Conservation (phyloP, 2,888 invertebrate genomes). For the Acanthoscelides obtectus region DNA sequence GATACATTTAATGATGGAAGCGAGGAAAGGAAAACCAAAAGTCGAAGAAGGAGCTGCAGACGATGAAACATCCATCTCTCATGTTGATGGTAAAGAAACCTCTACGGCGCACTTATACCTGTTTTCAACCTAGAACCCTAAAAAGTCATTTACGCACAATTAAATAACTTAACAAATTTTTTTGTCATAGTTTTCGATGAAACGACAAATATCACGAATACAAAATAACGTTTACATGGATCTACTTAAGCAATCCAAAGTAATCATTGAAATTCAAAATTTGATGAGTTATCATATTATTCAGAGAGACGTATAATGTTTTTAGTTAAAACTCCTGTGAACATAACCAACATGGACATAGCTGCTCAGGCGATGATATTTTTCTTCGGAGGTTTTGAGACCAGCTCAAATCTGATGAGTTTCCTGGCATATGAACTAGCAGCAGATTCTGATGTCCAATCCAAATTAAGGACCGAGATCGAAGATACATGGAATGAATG, state of each 20-base stretch:
- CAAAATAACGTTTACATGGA: too few species aligned
- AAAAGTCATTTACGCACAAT: too few species aligned
- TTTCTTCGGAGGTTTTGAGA: constrained; percentile 53
- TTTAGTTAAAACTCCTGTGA: constrained; percentile 11
- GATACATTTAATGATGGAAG: constrained; percentile 51
- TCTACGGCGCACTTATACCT: too few species aligned
- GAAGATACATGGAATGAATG: constrained; percentile 39
- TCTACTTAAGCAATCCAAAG: too few species aligned
- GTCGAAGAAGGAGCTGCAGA: not conserved
- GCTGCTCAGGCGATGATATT: constrained; percentile 54
- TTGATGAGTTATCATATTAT: too few species aligned
- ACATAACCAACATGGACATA: constrained; percentile 47
- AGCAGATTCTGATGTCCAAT: constrained; percentile 55
- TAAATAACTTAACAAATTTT: too few species aligned
- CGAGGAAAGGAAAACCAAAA: not conserved
- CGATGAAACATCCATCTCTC: not conserved
- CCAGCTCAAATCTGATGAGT: constrained; percentile 47
- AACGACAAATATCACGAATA: too few species aligned
- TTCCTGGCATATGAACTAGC: constrained; percentile 57
- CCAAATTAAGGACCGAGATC: constrained; percentile 53
- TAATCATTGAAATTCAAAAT: too few species aligned
- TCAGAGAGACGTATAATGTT: too few species aligned
- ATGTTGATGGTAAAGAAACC: not conserved
- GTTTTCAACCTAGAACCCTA: too few species aligned
- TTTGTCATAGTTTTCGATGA: too few species aligned